These are phyloP conservation scores for Tyrannus savana DNA, from an alignment of 2,113 vertebrate species.

Conservation along the genomic window DNA sequence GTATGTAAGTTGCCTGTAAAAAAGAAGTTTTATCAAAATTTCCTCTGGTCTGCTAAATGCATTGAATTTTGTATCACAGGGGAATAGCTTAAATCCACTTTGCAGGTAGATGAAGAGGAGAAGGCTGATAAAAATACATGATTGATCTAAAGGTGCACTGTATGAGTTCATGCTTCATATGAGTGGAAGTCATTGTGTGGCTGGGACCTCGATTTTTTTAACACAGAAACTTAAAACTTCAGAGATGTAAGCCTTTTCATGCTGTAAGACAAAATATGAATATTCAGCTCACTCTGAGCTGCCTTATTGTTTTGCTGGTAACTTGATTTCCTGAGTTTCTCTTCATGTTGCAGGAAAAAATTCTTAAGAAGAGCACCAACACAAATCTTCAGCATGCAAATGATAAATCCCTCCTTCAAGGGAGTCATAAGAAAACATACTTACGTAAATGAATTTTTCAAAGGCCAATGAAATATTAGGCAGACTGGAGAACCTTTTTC, in stretches of 20 bases:
- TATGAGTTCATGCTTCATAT: neutral
- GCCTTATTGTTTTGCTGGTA: neutral
- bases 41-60: neutral
- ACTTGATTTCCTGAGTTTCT: neutral
- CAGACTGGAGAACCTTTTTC: slow-evolving; percentile 3
- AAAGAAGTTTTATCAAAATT: neutral
- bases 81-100: neutral
- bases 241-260: neutral
- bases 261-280: neutral
- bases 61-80: neutral
- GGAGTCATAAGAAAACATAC: neutral
- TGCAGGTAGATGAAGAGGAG: neutral
- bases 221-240: neutral
- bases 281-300: neutral
- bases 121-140: neutral
- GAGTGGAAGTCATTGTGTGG: neutral
- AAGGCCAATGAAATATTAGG: slow-evolving; percentile 19
- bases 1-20: neutral
- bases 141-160: neutral
- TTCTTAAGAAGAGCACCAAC: neutral
- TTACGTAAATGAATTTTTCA: neutral
- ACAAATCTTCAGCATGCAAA: neutral
- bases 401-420: neutral
- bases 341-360: neutral
- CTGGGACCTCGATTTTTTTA: neutral